phyloP scores from a whole-genome alignment of 2,113 vertebrate genomes.

The Psittacula cyanocephala region DNA sequence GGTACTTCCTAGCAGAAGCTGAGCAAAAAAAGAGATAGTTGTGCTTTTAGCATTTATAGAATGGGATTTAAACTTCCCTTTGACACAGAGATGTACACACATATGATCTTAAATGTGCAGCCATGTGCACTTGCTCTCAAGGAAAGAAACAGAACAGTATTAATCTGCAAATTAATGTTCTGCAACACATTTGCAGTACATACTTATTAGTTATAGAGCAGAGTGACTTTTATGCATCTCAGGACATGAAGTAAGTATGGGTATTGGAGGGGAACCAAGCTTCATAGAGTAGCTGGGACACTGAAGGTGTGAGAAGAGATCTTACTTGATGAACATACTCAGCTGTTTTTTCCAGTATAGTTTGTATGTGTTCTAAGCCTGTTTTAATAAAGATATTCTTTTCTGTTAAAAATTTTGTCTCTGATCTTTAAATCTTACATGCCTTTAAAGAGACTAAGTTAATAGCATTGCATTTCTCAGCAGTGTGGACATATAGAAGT shows the following conservation, averaged over 20 bases:
- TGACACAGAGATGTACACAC: neutral
- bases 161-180: neutral
- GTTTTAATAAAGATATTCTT: neutral
- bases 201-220: neutral
- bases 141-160: neutral
- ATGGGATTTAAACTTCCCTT: neutral
- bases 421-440: neutral
- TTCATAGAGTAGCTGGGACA: neutral
- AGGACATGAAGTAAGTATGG: neutral
- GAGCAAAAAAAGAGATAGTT: neutral
- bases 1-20: neutral
- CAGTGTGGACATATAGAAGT: neutral
- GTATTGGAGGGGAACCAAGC: neutral
- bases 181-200: neutral
- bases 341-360: neutral
- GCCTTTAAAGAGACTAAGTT: neutral
- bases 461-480: neutral
- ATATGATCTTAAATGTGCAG: neutral
- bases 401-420: neutral
- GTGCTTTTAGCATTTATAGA: neutral
- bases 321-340: neutral
- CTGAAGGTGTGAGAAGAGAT: neutral
- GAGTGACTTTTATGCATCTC: neutral
- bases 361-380: neutral
- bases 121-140: neutral